These are phyloP conservation scores for Dasypus novemcinctus DNA, from an alignment of 2,113 vertebrate genomes.

Conservation along the genomic window DNA sequence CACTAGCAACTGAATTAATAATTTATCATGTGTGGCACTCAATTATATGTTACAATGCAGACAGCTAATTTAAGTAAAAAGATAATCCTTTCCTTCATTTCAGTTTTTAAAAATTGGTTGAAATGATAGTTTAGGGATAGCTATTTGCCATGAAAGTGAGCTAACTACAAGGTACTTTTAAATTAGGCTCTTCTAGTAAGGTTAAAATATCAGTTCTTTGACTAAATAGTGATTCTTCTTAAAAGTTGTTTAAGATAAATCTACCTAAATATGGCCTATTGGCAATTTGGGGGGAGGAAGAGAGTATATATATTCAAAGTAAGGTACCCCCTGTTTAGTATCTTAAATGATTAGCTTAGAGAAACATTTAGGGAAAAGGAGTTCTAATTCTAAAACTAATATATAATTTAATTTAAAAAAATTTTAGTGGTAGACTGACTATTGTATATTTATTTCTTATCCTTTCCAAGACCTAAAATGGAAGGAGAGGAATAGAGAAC, in stretches of 20 bases:
- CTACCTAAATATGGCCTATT: not conserved
- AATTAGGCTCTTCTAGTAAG: not conserved
- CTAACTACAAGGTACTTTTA: not conserved
- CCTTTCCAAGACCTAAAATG: not conserved
- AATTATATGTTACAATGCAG: slow-evolving; percentile 24
- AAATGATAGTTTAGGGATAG: slow-evolving; percentile 20
- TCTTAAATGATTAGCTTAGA: not conserved
- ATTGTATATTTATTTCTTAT: not conserved
- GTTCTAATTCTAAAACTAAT: not conserved
- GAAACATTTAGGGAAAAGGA: slow-evolving; percentile 1
- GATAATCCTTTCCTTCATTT: not conserved
- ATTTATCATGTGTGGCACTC: not conserved
- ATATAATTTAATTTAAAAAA: not conserved
- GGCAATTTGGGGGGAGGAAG: too few relatives aligned
- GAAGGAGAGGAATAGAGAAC: not conserved
- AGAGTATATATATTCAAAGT: not conserved
- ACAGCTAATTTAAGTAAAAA: slow-evolving; percentile 24
- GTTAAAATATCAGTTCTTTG: slow-evolving; percentile 11
- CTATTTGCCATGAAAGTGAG: slow-evolving; percentile 9
- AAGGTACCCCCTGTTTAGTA: not conserved
- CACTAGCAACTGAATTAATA: slow-evolving; percentile 13
- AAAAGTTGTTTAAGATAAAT: slow-evolving; percentile 18
- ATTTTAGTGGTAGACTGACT: not conserved
- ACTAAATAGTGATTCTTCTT: not conserved
- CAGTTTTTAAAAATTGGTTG: not conserved